These are phyloP conservation scores for Hydractinia echinata DNA, from an alignment of 30 jellyfish, hydroid and myxozoan genomes.

Conservation along the genomic window DNA sequence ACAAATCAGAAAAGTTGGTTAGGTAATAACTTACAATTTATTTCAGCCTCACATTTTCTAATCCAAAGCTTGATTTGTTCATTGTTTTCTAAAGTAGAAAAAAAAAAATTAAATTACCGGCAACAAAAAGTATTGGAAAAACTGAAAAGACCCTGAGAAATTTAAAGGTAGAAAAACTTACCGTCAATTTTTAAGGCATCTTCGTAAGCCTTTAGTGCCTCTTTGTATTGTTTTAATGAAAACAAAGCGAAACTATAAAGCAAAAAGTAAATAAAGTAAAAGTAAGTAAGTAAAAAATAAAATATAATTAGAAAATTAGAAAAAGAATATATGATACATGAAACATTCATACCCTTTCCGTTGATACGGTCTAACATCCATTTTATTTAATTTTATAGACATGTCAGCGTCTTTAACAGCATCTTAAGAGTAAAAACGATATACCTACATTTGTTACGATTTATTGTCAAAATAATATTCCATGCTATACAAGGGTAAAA, in stretches of 20 bases:
- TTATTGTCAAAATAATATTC: not conserved
- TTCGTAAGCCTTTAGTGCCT: constrained; percentile 54
- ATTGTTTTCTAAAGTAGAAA: constrained; percentile 26
- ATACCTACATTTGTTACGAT: not conserved
- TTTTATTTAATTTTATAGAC: constrained; percentile 18
- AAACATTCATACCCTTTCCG: constrained; percentile 28
- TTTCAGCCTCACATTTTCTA: constrained; percentile 66
- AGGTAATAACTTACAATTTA: constrained; percentile 33
- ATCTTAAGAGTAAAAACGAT: constrained; percentile 1
- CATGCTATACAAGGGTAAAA: too few relatives aligned
- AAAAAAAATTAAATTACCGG: too few relatives aligned
- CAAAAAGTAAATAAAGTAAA: too few relatives aligned
- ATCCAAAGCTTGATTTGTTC: constrained; percentile 52
- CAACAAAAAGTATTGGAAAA: not conserved
- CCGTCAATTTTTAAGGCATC: constrained; percentile 43
- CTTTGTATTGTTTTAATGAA: constrained; percentile 36
- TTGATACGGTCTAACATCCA: constrained; percentile 18
- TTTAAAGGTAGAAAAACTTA: constrained; percentile 16
- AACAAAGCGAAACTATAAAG: constrained; percentile 20
- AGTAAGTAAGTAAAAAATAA: too few relatives aligned
- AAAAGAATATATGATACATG: not conserved
- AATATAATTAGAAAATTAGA: too few relatives aligned
- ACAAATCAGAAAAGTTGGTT: not conserved
- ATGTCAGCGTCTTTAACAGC: constrained; percentile 27
- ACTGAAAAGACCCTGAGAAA: too few relatives aligned